Base-by-base conservation (phyloP, 2,888 invertebrate genomes). In the Sphinx pinastri region DNA sequence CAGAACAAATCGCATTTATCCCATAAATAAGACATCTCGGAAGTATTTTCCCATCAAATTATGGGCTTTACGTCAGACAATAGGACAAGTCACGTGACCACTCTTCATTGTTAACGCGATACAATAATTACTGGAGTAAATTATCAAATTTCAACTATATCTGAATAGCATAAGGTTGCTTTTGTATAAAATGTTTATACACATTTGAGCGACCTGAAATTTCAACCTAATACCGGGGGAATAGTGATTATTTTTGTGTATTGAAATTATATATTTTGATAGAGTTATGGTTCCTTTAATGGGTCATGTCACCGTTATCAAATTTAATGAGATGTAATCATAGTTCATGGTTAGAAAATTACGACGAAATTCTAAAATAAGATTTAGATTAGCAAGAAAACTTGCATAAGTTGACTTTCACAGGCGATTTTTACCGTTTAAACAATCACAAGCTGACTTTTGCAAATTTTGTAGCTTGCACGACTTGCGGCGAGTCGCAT, bases 31-130 rank as follows among this genome's bases (percentile, higher is more conserved):
- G 31, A 38, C 14, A 38, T 58, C 38, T 58, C 58, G 47, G 63
- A 63, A 69, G 60, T 77, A 75, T 76, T 79, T 85, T 80, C 83
- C 79, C 82, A 84, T 81, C 86, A 87, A 88, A 63, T 88, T 87
- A 88, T 72, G 73, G 76, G 75, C 75, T 84, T 84, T 85, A 73
- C 76, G 77, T 73, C 74, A 54, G 54, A 82, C 84, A 88, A 88
- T 86, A 79, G 80, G 67, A 58, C 13, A 71, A 79, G 89, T 79
- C 91, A 86, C 91, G 91, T 88, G 90, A 72, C 86, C 74, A 76
- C 78, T 77, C 76, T 79, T 83, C 74, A 78, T 86, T 88, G 81
- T 89, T 80, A 71, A 76, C 54, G 71, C 71, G 77, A 83, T 84
- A 88, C 84, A 87, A 84, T 80, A 69, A 49, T 58, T 58, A 68